Evolutionary conservation across 64 coral and sea anemone genomes (phyloP), one percentile per base, ranked within the genome.

Genomic region (Exaiptasia diaphana): DNA sequence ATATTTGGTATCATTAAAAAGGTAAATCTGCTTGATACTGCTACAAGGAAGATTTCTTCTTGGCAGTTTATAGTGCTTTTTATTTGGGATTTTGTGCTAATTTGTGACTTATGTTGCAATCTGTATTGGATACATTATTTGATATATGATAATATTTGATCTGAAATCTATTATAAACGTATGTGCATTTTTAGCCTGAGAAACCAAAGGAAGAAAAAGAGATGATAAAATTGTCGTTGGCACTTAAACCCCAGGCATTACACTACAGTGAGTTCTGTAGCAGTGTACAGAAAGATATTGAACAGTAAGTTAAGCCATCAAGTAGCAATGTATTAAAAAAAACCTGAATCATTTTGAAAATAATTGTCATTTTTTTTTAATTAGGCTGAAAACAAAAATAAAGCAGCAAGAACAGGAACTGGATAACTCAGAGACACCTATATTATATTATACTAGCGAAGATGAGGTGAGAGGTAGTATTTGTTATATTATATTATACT

Each of bases 211-310:
- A 67, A 17, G 62, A 35, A 8, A 87, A 82, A 71, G 90, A 93
- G 41, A 81, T 44, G 14, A 68, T 93, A 0, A 7, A 86, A 20
- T 63, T 79, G 38, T 68, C 78, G 12, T 73, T 85, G 23, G 77
- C 81, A 5, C 65, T 48, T 18, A 80, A 80, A 31, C 90, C 90
- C 1, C 85, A 87, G 41, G 68, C 76, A 1, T 37, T 54, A 35
- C 78, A 72, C 35, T 93, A 87, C 57, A 70, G 78, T 43, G 90
- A 93, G 40, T 24, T 68, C 21, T 73, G 78, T 55, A 29, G 76
- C 17, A 32, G 34, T 27, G 43, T 82, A 4, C 74, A 93, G 74
- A 54, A 40, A 30, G 67, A 87, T 60, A 80, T 93, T 14, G 62
- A 11, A 61, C 30, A 75, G 90, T 93, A 38, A 87, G 90, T 86